These are phyloP conservation scores for Anomalospiza imberbis DNA, from an alignment of 2,797 vertebrate species.

Conservation along the genomic window DNA sequence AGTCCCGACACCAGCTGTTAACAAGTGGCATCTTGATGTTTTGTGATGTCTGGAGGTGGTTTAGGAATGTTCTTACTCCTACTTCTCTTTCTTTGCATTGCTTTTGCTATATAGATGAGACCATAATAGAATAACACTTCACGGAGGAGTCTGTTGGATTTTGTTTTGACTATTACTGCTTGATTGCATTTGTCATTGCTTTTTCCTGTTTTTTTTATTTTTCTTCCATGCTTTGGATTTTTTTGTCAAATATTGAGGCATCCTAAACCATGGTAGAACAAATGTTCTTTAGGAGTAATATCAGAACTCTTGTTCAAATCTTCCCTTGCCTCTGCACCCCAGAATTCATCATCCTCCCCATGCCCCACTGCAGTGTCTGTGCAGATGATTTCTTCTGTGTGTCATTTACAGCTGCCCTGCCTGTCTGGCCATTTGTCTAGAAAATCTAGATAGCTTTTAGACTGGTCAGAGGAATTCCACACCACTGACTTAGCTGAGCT, in stretches of 20 bases:
- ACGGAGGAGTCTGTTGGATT: not conserved
- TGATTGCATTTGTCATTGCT: not conserved
- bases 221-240: not conserved
- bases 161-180: not conserved
- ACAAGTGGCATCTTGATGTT: not conserved
- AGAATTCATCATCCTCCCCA: not conserved
- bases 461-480: not conserved
- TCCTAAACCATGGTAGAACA: not conserved
- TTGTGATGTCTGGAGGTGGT: constrained; percentile 9
- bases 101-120: not conserved
- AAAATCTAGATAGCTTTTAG: not conserved
- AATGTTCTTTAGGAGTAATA: not conserved
- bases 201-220: not conserved
- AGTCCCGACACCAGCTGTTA: not conserved
- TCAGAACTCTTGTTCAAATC: not conserved
- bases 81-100: not conserved
- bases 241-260: not conserved
- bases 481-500: not conserved
- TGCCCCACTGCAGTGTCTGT: not conserved
- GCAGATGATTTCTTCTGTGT: not conserved
- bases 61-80: not conserved
- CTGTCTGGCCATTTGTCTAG: not conserved
- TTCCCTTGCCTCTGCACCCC: not conserved
- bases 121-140: not conserved
- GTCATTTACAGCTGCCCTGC: not conserved